Conservation (phyloP, 37 sponge, comb jelly and placozoan genomes). For the Hexactinellida sp. region DNA sequence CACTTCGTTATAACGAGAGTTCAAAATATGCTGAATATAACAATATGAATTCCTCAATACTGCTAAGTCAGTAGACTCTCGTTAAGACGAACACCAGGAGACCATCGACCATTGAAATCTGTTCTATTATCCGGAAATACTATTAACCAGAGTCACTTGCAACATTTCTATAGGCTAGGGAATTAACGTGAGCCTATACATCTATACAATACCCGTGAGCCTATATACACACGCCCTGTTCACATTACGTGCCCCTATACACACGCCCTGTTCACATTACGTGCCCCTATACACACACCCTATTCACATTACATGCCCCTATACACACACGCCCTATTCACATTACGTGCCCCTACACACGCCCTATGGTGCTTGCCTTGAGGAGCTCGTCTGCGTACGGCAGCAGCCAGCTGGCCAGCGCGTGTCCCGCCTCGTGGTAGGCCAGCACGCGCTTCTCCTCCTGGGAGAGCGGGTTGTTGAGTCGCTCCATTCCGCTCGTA, state of each 20-base stretch:
- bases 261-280: not conserved
- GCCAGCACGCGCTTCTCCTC: constrained; percentile 62
- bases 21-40: not conserved
- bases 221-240: too few species aligned
- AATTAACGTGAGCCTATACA: too few species aligned
- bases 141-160: too few species aligned
- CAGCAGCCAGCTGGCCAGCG: constrained; percentile 71
- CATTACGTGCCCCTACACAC: constrained; percentile 21
- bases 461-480: constrained; percentile 31
- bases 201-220: too few species aligned
- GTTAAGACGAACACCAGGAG: too few species aligned
- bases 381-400: constrained; percentile 78
- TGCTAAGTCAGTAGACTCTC: too few species aligned
- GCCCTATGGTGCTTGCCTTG: constrained; percentile 35
- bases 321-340: constrained; percentile 25
- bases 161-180: too few species aligned
- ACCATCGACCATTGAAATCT: too few species aligned
- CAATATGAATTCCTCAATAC: too few species aligned
- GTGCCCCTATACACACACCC: constrained; percentile 25
- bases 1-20: too few species aligned
- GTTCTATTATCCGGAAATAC: too few species aligned
- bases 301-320: not conserved
- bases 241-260: not conserved
- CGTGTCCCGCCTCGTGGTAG: constrained; percentile 80
- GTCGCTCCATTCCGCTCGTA: constrained; percentile 86